Conservation (phyloP, 2,888 invertebrate genomes). For the Hydrotaea cyrtoneurina region DNA sequence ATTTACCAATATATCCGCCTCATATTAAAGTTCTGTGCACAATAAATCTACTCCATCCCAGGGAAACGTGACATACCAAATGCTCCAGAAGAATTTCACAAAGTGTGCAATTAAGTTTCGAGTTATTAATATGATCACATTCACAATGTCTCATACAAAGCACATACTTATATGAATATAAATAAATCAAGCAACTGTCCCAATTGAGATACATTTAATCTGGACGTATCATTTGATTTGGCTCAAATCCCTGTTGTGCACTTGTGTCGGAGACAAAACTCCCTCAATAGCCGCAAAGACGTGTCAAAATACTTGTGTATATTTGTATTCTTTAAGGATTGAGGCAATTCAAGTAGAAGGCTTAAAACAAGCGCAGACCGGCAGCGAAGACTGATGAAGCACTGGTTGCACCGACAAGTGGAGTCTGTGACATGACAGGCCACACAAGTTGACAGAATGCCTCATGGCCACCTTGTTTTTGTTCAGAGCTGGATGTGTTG, state of each 20-base stretch:
- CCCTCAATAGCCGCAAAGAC: neutral
- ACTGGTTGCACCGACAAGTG: neutral
- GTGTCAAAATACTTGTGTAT: neutral
- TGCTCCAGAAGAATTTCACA: neutral
- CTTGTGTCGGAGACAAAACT: neutral
- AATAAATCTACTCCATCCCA: neutral
- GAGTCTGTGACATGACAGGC: neutral
- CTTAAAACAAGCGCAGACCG: slow-evolving; percentile 2
- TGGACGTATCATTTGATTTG: slow-evolving; percentile 14
- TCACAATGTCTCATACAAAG: neutral
- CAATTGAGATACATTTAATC: slow-evolving; percentile 21
- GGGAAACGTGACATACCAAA: neutral
- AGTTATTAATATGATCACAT: neutral
- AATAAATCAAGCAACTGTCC: slow-evolving; percentile 8
- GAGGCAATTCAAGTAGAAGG: slow-evolving; percentile 4
- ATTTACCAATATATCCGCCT: neutral
- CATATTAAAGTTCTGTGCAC: neutral
- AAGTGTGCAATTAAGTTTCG: neutral
- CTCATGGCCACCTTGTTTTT: neutral
- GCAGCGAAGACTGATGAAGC: neutral
- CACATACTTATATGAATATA: neutral
- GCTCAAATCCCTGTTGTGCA: neutral
- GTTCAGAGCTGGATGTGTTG: neutral
- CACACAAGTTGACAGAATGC: slow-evolving; percentile 5
- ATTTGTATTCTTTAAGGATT: slow-evolving; percentile 1